A percentile compares a stretch with the other conserved stretches of the same genome.
phyloP scores from a whole-genome alignment of 2,113 vertebrate genomes.

The Apodemus speciosus region DNA sequence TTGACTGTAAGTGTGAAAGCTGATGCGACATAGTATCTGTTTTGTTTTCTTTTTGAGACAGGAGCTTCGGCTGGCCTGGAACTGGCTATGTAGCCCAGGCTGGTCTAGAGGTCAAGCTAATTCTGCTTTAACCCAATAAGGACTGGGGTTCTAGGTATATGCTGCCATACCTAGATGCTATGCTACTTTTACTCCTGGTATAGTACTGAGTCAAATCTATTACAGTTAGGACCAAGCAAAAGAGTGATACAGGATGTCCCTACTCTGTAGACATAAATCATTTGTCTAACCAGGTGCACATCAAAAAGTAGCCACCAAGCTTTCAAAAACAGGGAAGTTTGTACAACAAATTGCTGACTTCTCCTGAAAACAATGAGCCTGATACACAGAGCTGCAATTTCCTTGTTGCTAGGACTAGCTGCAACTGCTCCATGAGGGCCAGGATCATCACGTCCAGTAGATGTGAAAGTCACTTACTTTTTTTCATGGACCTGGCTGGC shows the following conservation, averaged over 20 bases:
- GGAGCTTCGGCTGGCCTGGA: not conserved
- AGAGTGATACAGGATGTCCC: not conserved
- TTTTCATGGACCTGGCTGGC: not conserved
- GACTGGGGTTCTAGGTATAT: not conserved
- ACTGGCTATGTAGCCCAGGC: not conserved
- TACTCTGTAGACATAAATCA: not conserved
- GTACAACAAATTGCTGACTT: constrained; percentile 44
- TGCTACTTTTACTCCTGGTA: not conserved
- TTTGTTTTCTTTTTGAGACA: not conserved
- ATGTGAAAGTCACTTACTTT: constrained; percentile 18
- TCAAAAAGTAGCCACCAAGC: constrained; percentile 36
- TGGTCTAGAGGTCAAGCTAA: not conserved
- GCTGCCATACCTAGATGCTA: not conserved
- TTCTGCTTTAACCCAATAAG: not conserved
- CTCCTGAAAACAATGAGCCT: constrained; percentile 7
- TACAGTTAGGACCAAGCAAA: constrained; percentile 2
- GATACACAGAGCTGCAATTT: not conserved
- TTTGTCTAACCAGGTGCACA: not conserved
- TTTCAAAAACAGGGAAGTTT: constrained; percentile 41
- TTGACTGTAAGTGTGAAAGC: too few relatives aligned
- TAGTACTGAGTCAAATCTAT: not conserved
- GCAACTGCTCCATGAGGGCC: not conserved
- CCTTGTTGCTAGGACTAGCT: not conserved
- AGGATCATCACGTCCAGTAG: constrained; percentile 13
- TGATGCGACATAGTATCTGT: too few relatives aligned